These are phyloP conservation scores for Syrista parreyssii DNA, from an alignment of 2,888 invertebrate species.

Conservation along the genomic window DNA sequence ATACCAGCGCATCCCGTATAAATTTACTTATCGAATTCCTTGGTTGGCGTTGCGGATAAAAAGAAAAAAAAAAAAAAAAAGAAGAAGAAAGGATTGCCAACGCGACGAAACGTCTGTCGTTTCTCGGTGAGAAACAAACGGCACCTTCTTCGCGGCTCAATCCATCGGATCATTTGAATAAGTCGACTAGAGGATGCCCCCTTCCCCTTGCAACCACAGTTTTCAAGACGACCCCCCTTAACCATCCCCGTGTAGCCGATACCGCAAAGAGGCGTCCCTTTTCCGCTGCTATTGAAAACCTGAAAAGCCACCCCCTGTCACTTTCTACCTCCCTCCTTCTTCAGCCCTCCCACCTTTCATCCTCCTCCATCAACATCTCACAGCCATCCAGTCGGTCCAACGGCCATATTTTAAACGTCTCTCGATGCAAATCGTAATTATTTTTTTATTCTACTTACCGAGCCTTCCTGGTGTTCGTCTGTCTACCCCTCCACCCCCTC, in stretches of 20 bases:
- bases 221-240: background rate
- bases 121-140: constrained; percentile 48
- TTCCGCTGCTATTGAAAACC: background rate
- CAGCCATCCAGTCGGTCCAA: background rate
- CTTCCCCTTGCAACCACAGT: constrained; percentile 13
- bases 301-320: constrained; percentile 15
- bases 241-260: too few species aligned
- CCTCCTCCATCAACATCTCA: constrained; percentile 22
- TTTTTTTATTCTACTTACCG: constrained; percentile 13
- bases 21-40: too few species aligned
- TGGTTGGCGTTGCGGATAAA: background rate
- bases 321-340: background rate
- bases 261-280: too few species aligned
- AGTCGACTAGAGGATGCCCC: constrained; percentile 40
- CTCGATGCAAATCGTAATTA: constrained; percentile 36
- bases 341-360: background rate
- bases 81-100: background rate
- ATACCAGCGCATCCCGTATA: too few species aligned
- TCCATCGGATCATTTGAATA: constrained; percentile 59
- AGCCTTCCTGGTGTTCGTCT: constrained; percentile 5
- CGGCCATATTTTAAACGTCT: constrained; percentile 31
- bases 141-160: constrained; percentile 48
- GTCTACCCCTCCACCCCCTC: background rate
- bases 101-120: background rate
- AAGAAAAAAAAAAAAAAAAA: background rate